Evolutionary conservation across 2,888 invertebrate species (phyloP).

Genomic region (Melanchra persicariae): DNA sequence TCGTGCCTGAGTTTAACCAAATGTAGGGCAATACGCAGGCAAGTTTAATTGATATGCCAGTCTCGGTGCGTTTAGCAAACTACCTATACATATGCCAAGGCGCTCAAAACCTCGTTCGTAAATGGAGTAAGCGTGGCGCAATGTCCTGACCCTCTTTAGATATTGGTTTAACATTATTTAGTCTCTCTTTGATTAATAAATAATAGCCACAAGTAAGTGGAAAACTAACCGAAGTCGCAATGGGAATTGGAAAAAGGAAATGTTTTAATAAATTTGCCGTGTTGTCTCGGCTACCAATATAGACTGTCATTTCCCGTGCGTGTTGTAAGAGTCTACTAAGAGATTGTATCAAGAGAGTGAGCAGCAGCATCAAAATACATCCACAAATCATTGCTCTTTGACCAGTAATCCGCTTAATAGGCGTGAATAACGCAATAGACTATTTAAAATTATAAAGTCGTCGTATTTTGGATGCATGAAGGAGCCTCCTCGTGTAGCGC

Average conservation of each 20-base stretch:
- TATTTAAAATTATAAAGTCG: slow-evolving; percentile 8
- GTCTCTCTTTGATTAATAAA: slow-evolving; percentile 11
- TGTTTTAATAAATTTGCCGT: slow-evolving; percentile 46
- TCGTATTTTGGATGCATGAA: slow-evolving; percentile 21
- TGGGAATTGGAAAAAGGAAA: too few species aligned
- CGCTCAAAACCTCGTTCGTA: slow-evolving; percentile 70
- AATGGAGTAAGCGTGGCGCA: slow-evolving; percentile 70
- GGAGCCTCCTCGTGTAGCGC: too few species aligned
- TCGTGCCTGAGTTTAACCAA: slow-evolving; percentile 74
- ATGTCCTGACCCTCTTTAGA: slow-evolving; percentile 64
- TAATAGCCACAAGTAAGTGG: slow-evolving; percentile 9
- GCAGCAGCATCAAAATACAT: slow-evolving; percentile 35
- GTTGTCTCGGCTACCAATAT: slow-evolving; percentile 28
- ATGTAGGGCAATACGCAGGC: slow-evolving; percentile 78
- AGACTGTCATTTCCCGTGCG: slow-evolving; percentile 53
- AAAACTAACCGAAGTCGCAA: slow-evolving; percentile 28
- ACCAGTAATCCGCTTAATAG: slow-evolving; percentile 42
- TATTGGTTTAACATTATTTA: slow-evolving; percentile 8
- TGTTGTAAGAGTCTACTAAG: slow-evolving; percentile 39
- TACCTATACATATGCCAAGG: slow-evolving; percentile 70
- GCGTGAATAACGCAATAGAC: slow-evolving; percentile 27
- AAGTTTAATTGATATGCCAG: slow-evolving; percentile 83
- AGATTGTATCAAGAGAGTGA: slow-evolving; percentile 52
- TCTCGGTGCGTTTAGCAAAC: slow-evolving; percentile 79
- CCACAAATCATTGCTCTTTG: slow-evolving; percentile 40